Base-by-base conservation (phyloP, 2,797 vertebrate genomes). In the Philypnodon macrostomus region DNA sequence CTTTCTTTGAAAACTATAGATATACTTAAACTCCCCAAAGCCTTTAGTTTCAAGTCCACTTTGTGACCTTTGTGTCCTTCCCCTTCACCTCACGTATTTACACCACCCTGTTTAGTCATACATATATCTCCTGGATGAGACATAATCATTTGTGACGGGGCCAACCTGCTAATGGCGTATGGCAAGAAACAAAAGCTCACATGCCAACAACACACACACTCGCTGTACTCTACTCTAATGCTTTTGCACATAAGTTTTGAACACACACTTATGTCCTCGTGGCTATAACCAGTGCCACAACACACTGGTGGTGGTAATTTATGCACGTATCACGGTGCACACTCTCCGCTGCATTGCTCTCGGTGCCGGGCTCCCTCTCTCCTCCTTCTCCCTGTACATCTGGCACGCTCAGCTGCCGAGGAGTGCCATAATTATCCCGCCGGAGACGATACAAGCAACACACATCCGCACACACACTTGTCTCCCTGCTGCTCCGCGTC, bases 391-490 rank as follows among this genome's bases (percentile, higher is more conserved):
- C 85, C 85, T 70, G 73, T 95, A 94, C 94, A 95, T 95, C 95
- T 94, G 92, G 92, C 94, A 95, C 92, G 93, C 93, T 97, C 96
- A 97, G 95, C 95, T 98, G 95, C 86, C 85, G 93, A 94, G 94
- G 93, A 96, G 94, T 91, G 85, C 90, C 94, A 89, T 98, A 98
- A 98, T 98, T 97, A 98, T 96, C 94, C 94, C 94, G 90, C 92
- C 87, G 89, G 93, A 93, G 93, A 89, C 80, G 72, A n/a, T 67
- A 65, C 76, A 58, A 7, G 33, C 66, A n/a, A 30, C 50, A 55
- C 32, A 73, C 63, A 42, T 70, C 18, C 45, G 30, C 47, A 64
- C 57, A 56, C 58, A 73, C 70, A 37, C 36, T 32, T 7, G 37
- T 56, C 77, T 85, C 85, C 82, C 82, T 79, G 80, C 84, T 80